These are phyloP conservation scores for Drosophila pseudotakahashii DNA, from an alignment of 2,888 invertebrate species.

Conservation along the genomic window DNA sequence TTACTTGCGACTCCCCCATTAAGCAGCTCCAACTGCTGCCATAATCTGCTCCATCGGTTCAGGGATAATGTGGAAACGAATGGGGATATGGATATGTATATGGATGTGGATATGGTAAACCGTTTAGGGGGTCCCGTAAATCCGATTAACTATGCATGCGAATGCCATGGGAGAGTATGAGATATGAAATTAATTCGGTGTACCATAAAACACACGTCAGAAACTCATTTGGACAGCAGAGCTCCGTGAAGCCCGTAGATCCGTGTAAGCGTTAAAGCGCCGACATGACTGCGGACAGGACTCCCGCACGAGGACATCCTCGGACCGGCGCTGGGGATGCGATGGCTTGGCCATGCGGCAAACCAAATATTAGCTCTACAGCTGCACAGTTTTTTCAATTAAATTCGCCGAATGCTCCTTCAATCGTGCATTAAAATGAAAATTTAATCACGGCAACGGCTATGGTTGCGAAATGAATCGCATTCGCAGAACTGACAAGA, in stretches of 20 bases:
- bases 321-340: background rate
- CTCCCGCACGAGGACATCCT: background rate
- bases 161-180: slow-evolving; percentile 10
- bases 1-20: slow-evolving; percentile 22
- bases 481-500: slow-evolving; percentile 40
- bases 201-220: slow-evolving; percentile 51
- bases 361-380: slow-evolving; percentile 70
- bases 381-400: slow-evolving; percentile 72
- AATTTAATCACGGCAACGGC: slow-evolving; percentile 70
- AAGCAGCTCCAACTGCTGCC: slow-evolving; percentile 11
- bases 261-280: slow-evolving; percentile 57
- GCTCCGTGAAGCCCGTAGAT: slow-evolving; percentile 10
- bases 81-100: background rate
- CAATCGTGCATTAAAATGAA: slow-evolving; percentile 79
- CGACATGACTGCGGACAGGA: slow-evolving; percentile 38
- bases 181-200: slow-evolving; percentile 43
- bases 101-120: slow-evolving; percentile 12
- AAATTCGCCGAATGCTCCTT: slow-evolving; percentile 73
- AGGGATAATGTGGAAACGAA: background rate
- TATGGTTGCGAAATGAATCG: slow-evolving; percentile 41
- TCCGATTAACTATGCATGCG: slow-evolving; percentile 35
- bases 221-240: slow-evolving; percentile 55
- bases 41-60: slow-evolving; percentile 27
- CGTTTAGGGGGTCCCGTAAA: slow-evolving; percentile 21
- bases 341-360: slow-evolving; percentile 33